Evolutionary conservation across 2,888 invertebrate species (phyloP).

Genomic region (Punctoribates punctum): DNA sequence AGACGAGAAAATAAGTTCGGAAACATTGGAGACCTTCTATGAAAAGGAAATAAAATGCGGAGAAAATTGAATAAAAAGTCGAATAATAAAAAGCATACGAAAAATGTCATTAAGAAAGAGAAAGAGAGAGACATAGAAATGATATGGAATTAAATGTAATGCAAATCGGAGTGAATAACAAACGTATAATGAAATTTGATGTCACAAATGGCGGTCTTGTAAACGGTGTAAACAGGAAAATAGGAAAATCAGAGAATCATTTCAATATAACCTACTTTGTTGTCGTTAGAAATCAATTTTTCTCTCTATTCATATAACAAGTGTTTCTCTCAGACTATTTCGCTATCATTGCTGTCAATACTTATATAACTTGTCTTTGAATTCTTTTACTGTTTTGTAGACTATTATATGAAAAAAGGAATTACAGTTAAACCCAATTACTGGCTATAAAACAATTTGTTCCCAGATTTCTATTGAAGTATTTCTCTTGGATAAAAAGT

Average conservation of each 20-base stretch:
- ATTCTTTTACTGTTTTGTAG: not conserved
- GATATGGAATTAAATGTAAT: slow-evolving; percentile 7
- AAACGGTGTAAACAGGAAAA: slow-evolving; percentile 9
- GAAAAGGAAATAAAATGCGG: not conserved
- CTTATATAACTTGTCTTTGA: too few relatives aligned
- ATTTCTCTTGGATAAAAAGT: too few relatives aligned
- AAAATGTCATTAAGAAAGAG: not conserved
- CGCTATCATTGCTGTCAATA: not conserved
- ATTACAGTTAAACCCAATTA: slow-evolving; percentile 10
- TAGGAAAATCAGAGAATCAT: not conserved
- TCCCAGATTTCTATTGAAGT: not conserved
- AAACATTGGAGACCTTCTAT: not conserved
- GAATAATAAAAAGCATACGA: not conserved
- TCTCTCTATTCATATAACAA: not conserved
- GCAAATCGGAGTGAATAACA: not conserved
- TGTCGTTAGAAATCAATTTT: slow-evolving; percentile 13
- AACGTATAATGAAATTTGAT: not conserved
- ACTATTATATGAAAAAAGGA: not conserved
- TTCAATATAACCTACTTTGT: slow-evolving; percentile 18
- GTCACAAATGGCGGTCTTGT: not conserved
- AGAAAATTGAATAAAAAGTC: not conserved
- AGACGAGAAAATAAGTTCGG: not conserved
- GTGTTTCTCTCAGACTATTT: slow-evolving; percentile 1
- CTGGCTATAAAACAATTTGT: not conserved
- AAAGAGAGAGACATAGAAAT: not conserved